Percentiles rank a stretch among this genome's conserved stretches.
These are phyloP conservation scores for Drosophila ogumai DNA, from an alignment of 1,140 invertebrate genomes.

Conservation along the genomic window DNA sequence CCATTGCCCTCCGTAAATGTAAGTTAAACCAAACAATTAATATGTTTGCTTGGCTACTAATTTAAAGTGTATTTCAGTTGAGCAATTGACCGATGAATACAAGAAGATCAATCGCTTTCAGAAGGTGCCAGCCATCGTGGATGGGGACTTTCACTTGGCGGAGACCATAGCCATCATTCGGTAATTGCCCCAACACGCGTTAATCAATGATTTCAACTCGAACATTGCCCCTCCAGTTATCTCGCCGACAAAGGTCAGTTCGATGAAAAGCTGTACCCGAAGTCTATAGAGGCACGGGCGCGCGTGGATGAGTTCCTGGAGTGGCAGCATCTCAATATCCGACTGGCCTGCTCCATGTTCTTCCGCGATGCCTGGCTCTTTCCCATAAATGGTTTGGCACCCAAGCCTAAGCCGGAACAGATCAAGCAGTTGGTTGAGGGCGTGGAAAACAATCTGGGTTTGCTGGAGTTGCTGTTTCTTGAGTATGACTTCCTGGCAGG, in stretches of 20 bases:
- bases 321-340: slow-evolving; percentile 93
- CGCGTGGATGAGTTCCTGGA: slow-evolving; percentile 93
- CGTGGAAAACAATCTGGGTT: slow-evolving; percentile 85
- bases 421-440: slow-evolving; percentile 85
- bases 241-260: slow-evolving; percentile 81
- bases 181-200: slow-evolving; percentile 21
- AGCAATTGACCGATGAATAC: slow-evolving; percentile 90
- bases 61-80: slow-evolving; percentile 85
- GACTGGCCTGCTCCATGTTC: slow-evolving; percentile 88
- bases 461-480: slow-evolving; percentile 88
- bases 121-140: slow-evolving; percentile 91
- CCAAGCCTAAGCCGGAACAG: slow-evolving; percentile 83
- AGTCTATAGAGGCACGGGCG: slow-evolving; percentile 88
- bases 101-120: slow-evolving; percentile 90
- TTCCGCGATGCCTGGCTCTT: slow-evolving; percentile 87
- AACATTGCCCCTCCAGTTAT: slow-evolving; percentile 55
- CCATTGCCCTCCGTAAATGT: slow-evolving; percentile 88
- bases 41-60: neutral
- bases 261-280: slow-evolving; percentile 90
- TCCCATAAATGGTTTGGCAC: slow-evolving; percentile 85
- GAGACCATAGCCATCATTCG: slow-evolving; percentile 90
- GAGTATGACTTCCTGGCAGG: slow-evolving; percentile 88
- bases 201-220: neutral
- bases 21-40: slow-evolving; percentile 12
- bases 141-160: slow-evolving; percentile 91